Evolutionary conservation across 2,113 vertebrate genomes (phyloP).

Genomic region (Jacana jacana): DNA sequence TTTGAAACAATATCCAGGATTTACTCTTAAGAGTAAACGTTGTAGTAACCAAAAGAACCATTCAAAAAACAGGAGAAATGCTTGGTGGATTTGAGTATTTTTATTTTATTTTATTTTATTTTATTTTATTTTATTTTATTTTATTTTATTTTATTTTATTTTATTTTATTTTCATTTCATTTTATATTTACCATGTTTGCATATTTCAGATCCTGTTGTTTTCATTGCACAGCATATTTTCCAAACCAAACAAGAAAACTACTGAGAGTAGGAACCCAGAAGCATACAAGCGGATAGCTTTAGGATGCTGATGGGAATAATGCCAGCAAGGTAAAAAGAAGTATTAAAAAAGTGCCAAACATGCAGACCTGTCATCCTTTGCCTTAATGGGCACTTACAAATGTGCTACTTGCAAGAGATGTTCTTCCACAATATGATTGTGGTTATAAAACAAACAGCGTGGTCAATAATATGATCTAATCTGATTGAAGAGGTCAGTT

Average conservation of each 20-base stretch:
- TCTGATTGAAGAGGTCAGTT: constrained; percentile 78
- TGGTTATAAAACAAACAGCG: constrained; percentile 77
- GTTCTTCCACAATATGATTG: constrained; percentile 76
- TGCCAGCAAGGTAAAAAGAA: constrained; percentile 58
- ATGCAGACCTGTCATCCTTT: constrained; percentile 73
- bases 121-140: neutral
- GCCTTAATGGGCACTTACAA: constrained; percentile 75
- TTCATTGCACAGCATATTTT: neutral
- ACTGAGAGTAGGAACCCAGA: neutral
- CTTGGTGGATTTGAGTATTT: neutral
- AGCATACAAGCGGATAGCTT: constrained; percentile 16
- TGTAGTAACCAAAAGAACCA: neutral
- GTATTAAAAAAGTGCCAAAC: constrained; percentile 66
- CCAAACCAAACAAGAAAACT: neutral
- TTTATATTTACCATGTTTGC: neutral
- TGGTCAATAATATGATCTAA: constrained; percentile 80
- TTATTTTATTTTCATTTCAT: neutral
- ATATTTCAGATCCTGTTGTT: neutral
- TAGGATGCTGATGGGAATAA: constrained; percentile 59
- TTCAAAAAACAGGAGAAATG: neutral
- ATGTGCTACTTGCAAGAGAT: constrained; percentile 71
- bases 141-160: neutral
- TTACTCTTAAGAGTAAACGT: neutral
- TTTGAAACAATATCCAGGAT: neutral
- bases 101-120: neutral